Base-by-base conservation (phyloP, 2,113 vertebrate species). In the Callocephalon fimbriatum region DNA sequence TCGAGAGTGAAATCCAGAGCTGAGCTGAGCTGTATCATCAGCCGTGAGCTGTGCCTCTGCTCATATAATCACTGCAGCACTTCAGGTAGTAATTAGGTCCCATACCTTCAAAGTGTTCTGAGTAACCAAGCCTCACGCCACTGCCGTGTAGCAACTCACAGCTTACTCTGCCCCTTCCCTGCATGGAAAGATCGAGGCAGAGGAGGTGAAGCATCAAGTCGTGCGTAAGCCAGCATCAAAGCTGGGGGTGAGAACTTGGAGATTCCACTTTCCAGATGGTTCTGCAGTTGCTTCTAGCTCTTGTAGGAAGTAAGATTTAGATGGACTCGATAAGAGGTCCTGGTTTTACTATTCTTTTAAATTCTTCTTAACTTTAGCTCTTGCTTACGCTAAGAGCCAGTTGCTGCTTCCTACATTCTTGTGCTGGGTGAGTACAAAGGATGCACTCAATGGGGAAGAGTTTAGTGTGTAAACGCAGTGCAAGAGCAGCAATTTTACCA, bases 31-130 rank as follows among this genome's bases (percentile, higher is more conserved):
- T 86, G 48, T 79, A 38, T 75, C 75, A 18, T 47, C 81, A 67
- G 53, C 75, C 65, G n/a, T 50, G 75, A 87, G 73, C 56, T 89
- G 4, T n/a, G 79, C 62, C 59, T 58, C 56, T 76, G 48, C 81
- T 81, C 73, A 5, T 53, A 37, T 81, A 48, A 48, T 47, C 61
- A 59, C 67, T 89, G 77, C 71, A 68, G 74, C 77, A 81, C 58
- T 78, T 74, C 71, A 85, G 61, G 51, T 45, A 67, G 26, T 93
- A 81, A 96, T 83, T 66, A 87, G 77, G 53, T 23, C 35, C 71
- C 48, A 18, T 38, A 32, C 54, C 78, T 93, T 81, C 91, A 88
- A 81, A 90, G 88, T 10, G 58, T 29, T 93, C 76, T 87, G 84
- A 32, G 40, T 90, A 91, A 95, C 92, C 70, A 88, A 84, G 66